phyloP scores from a whole-genome alignment of 1,140 invertebrate genomes.

The Listronotus oregonensis region DNA sequence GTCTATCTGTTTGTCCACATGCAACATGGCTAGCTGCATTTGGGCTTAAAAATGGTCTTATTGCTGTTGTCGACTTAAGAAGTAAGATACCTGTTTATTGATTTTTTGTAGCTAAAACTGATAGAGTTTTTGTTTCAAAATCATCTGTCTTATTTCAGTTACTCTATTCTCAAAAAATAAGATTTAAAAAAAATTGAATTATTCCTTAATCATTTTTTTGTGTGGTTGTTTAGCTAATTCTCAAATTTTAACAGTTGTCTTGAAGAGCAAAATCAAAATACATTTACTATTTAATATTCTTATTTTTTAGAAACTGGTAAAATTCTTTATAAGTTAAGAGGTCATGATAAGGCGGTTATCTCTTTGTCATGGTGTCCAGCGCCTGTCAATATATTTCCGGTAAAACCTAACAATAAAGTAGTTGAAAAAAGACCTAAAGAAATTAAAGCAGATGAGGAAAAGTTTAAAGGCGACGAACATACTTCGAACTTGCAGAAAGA shows the following conservation, averaged over 20 bases:
- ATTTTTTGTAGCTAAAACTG: neutral
- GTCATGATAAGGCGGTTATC: constrained; percentile 72
- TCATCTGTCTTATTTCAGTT: neutral
- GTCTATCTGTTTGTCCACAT: constrained; percentile 68
- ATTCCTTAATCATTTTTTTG: no score
- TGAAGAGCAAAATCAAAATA: no score
- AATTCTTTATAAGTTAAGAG: constrained; percentile 68
- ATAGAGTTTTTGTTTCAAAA: constrained; percentile 14
- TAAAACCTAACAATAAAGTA: constrained; percentile 37
- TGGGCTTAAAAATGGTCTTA: constrained; percentile 68
- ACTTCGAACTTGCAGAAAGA: neutral
- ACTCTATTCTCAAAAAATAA: no score
- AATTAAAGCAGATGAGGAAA: constrained; percentile 20
- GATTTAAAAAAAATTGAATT: no score
- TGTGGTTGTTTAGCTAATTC: no score
- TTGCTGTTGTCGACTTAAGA: constrained; percentile 65
- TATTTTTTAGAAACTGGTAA: constrained; percentile 59
- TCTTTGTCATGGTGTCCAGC: constrained; percentile 76
- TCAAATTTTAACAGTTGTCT: no score
- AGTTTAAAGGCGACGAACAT: neutral
- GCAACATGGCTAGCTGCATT: constrained; percentile 64
- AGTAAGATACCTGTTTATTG: constrained; percentile 52
- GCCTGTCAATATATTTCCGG: constrained; percentile 58
- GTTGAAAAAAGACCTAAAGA: constrained; percentile 19
- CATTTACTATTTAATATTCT: no score